Base-by-base conservation (phyloP, 2,113 vertebrate species). In the Sprattus sprattus region DNA sequence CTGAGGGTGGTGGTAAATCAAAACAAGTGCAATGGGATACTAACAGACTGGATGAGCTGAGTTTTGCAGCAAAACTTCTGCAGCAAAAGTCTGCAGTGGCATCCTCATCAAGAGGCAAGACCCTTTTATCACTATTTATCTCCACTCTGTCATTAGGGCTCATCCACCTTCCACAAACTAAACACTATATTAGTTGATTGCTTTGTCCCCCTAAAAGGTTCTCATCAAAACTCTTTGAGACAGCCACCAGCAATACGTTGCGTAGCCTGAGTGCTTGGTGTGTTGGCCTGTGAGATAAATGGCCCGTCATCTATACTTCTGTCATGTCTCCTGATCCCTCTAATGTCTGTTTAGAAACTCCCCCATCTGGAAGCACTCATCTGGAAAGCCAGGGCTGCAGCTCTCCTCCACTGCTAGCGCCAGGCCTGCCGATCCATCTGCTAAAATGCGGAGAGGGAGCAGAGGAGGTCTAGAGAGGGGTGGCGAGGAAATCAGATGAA, bases 301-400 rank as follows among this genome's bases (percentile, higher is more conserved):
- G 50, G 85, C 84, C 88, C 20, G 16, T 89, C 84, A 83, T 89
- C 88, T 88, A 89, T 89, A 82, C 84, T 60, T 85, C 87, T 86
- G 86, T 87, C 87, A 91, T 81, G 90, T 89, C 82, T 46, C 11
- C 71, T 88, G 88, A 87, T 90, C 86, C 85, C 86, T 90, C 84
- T 88, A 75, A 28, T 85, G 85, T 87, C 88, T 86, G 25, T 87
- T 85, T 83, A 81, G 87, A 84, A 89, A 45, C 64, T 60, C 85
- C 83, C 15, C 88, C 95, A 95, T 95, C 94, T 95, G 93, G 93
- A 95, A 94, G 89, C 86, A 90, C 89, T 94, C 83, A 85, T 71
- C 85, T 82, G 87, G 87, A 91, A 90, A 78, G 49, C 52, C 84
- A 86, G 92, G 89, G 9, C 91, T 90, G 88, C 71, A 89, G 87